Percentiles rank a stretch among this genome's conserved stretches.
phyloP scores from a whole-genome alignment of 1,140 invertebrate species.

The Manduca sexta region DNA sequence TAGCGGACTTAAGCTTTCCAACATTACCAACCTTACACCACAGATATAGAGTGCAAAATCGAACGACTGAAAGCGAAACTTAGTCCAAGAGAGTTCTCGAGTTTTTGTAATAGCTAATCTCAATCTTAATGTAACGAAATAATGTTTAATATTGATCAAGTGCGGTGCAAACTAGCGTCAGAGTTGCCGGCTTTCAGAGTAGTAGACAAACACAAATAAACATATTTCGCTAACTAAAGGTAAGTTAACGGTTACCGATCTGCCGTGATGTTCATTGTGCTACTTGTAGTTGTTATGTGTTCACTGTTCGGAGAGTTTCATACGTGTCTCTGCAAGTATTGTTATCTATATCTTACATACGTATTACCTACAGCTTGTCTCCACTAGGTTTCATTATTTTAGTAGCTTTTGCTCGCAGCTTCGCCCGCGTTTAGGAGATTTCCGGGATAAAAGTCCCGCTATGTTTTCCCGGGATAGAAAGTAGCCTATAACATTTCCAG shows the following conservation, averaged over 20 bases:
- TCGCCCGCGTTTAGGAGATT: too few relatives aligned
- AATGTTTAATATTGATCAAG: background rate
- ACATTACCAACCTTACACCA: background rate
- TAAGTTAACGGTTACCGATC: slow-evolving; percentile 34
- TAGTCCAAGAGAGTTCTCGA: background rate
- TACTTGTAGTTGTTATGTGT: slow-evolving; percentile 10
- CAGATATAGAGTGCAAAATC: background rate
- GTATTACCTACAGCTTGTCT: too few relatives aligned
- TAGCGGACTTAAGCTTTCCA: slow-evolving; percentile 8
- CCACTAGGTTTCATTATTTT: too few relatives aligned
- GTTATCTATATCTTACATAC: too few relatives aligned
- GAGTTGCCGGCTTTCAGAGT: background rate
- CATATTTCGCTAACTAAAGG: slow-evolving; percentile 42
- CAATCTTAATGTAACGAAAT: background rate
- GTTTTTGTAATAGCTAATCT: background rate
- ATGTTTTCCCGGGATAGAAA: too few relatives aligned
- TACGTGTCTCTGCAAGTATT: too few relatives aligned
- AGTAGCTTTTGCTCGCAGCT: too few relatives aligned
- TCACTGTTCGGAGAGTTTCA: too few relatives aligned
- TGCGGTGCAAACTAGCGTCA: slow-evolving; percentile 9
- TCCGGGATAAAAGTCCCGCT: too few relatives aligned
- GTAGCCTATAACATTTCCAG: too few relatives aligned
- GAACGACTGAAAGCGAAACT: background rate
- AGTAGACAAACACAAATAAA: slow-evolving; percentile 39
- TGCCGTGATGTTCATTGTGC: slow-evolving; percentile 36